Conservation (phyloP, 2,797 vertebrate species). For the Lates japonicus region DNA sequence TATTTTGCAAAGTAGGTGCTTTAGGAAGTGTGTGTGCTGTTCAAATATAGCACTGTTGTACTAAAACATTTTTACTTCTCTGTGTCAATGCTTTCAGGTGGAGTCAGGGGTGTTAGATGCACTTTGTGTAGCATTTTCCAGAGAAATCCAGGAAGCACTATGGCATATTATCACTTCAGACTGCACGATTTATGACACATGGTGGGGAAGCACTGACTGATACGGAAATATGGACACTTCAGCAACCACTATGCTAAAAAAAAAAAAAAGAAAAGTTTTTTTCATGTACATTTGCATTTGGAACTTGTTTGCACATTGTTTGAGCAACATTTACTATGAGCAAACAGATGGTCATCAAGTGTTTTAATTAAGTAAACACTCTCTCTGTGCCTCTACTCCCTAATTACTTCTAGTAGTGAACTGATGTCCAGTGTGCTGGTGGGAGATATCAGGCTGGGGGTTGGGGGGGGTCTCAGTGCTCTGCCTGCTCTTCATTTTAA, state of each 20-base stretch:
- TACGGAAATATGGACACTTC: constrained; percentile 61
- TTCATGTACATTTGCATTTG: constrained; percentile 54
- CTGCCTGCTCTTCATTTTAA: constrained; percentile 29
- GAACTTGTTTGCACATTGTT: constrained; percentile 55
- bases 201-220: constrained; percentile 45
- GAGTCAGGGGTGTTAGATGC: constrained; percentile 60
- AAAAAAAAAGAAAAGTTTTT: neutral
- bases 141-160: constrained; percentile 55
- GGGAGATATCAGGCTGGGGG: constrained; percentile 48
- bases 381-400: constrained; percentile 54
- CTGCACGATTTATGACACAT: constrained; percentile 60
- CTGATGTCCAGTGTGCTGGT: constrained; percentile 58
- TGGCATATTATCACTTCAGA: constrained; percentile 63
- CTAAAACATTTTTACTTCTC: constrained; percentile 68
- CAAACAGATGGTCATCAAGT: constrained; percentile 79
- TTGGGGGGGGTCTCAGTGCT: constrained; percentile 8
- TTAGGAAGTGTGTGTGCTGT: constrained; percentile 51
- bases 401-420: constrained; percentile 69
- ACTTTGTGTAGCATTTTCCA: constrained; percentile 64
- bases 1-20: constrained; percentile 75
- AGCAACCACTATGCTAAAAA: constrained; percentile 29
- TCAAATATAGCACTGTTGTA: constrained; percentile 50
- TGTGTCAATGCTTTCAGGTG: constrained; percentile 67
- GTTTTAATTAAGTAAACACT: constrained; percentile 79
- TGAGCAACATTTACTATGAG: constrained; percentile 63